These are phyloP conservation scores for Cinclus cinclus DNA, from an alignment of 2,113 vertebrate genomes.

Conservation along the genomic window DNA sequence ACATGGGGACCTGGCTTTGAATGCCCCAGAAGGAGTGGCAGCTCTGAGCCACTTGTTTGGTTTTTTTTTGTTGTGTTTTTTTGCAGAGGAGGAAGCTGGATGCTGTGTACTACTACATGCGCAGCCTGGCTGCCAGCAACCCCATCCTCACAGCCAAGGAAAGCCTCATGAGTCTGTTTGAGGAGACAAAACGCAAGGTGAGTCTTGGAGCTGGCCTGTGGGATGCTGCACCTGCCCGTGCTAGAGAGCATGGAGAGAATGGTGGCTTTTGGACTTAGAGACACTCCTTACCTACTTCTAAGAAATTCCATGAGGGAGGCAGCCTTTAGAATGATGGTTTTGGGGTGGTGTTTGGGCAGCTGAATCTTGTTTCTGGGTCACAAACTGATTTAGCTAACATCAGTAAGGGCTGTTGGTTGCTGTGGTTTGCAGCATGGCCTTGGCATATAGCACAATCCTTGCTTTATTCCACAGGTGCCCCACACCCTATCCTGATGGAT, in stretches of 20 bases:
- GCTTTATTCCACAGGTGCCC: neutral
- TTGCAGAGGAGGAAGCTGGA: conserved; percentile 94
- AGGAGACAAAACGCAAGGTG: conserved; percentile 98
- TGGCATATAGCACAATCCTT: neutral
- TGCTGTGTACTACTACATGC: conserved; percentile 99
- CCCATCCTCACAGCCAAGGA: conserved; percentile 98
- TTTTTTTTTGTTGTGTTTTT: neutral
- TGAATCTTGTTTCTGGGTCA: neutral
- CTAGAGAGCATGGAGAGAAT: neutral
- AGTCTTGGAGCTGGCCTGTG: conserved; percentile 22
- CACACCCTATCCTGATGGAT: neutral
- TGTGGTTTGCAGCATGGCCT: neutral
- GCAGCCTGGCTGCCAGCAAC: conserved; percentile 96
- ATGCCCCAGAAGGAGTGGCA: neutral
- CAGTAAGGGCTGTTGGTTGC: neutral
- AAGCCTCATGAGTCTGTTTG: conserved; percentile 97
- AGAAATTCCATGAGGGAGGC: neutral
- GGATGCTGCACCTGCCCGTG: neutral
- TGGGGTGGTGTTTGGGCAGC: neutral
- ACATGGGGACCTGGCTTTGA: neutral
- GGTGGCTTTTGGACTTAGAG: neutral
- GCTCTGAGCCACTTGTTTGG: neutral
- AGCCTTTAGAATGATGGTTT: neutral
- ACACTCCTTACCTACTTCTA: neutral
- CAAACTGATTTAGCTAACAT: neutral